Evolutionary conservation across 1,140 invertebrate species (phyloP), one percentile per base, ranked within the genome.

Genomic region (Nylanderia fulva): DNA sequence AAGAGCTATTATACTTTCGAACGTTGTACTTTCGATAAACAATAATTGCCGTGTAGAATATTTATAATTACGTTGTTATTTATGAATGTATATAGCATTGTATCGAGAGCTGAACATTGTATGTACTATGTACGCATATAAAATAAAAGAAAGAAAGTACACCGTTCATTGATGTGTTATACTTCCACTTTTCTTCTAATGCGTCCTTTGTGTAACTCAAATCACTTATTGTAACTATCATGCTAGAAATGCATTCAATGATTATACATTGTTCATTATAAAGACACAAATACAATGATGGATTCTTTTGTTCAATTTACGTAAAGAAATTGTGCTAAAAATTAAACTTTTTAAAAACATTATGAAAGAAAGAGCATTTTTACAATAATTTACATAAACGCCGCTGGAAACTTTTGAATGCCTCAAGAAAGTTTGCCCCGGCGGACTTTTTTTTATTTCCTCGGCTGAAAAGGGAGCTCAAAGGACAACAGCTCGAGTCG

Each of bases 91-190:
- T 13, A 54, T 24, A 9, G 3, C 18, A 58, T 60, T 56, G 33
- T 82, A 11, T 45, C 18, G 18, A 52, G 27, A 48, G 7, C 7
- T n/a, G 2, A 9, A 0, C 3, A 64, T 2, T 2, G 48, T 3
- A 18, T n/a, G n/a, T n/a, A n/a, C n/a, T n/a, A n/a, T n/a, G n/a
- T n/a, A n/a, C n/a, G n/a, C 42, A 56, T 21, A 4, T 45, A 7
- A 8, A 56, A 80, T 52, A 82, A 82, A 58, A 72, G n/a, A 54
- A 71, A 82, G 5, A 42, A 68, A n/a, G n/a, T n/a, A n/a, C n/a
- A 54, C 21, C 5, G 2, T 68, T 71, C 11, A 58, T 39, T 27
- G 18, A 6, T 18, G 52, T 5, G 1, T 6, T 15, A 18, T 36
- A 39, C 11, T 80, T 71, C 66, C 52, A 52, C 13, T 72, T 58